phyloP scores from a whole-genome alignment of 2,113 vertebrate genomes.

The Sarotherodon lohbergeri region DNA sequence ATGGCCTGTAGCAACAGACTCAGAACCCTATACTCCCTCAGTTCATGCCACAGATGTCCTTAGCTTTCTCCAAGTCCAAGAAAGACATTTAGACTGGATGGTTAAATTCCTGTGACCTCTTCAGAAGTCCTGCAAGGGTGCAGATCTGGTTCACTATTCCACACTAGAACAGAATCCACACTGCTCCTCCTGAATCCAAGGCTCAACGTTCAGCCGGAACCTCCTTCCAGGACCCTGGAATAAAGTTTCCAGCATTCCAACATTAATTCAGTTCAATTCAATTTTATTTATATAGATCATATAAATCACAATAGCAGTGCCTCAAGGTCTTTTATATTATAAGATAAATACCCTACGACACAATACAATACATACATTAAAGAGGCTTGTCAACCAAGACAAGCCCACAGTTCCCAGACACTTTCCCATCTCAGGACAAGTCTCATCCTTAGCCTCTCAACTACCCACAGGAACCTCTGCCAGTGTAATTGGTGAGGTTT shows the following conservation, averaged over 20 bases:
- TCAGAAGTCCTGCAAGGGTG: not conserved
- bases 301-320: not conserved
- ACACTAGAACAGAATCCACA: not conserved
- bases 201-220: not conserved
- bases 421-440: not conserved
- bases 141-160: not conserved
- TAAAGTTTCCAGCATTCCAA: not conserved
- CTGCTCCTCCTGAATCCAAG: not conserved
- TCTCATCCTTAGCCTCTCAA: not conserved
- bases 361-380: not conserved
- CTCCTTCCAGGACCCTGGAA: not conserved
- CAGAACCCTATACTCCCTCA: not conserved
- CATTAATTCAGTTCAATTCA: not conserved
- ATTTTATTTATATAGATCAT: not conserved
- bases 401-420: not conserved
- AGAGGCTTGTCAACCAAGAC: not conserved
- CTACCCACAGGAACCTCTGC: not conserved
- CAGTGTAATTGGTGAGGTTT: not conserved
- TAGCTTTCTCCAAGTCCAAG: not conserved
- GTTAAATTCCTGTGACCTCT: not conserved
- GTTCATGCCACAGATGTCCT: not conserved
- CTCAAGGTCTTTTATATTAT: not conserved
- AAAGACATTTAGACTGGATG: not conserved
- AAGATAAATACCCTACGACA: not conserved
- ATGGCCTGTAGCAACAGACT: not conserved